Evolutionary conservation across 1,140 invertebrate genomes (phyloP), one percentile per base, ranked within the genome.

Genomic region (Hesperophylax magnus): DNA sequence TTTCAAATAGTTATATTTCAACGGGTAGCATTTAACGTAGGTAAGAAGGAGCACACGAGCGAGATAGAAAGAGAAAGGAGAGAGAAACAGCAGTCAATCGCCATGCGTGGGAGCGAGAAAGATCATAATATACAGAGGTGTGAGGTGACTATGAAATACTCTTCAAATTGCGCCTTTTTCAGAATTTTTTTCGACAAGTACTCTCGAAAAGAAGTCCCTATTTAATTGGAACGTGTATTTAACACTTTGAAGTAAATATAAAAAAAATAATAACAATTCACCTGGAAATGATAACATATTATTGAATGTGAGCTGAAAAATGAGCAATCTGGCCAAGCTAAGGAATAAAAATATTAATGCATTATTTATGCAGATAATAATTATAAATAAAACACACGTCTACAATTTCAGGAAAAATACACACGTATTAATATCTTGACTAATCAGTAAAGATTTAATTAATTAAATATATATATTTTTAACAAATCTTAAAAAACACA

Each of bases 61-160:
- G 79, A 84, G 79, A 85, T 63, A 85, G 77, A 85, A 77, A 71
- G 61, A 85, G 79, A 76, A 78, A 78, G 81, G 74, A 78, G 74
- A 84, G 79, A 84, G 56, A 83, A 76, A 81, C 71, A 83, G 82
- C 80, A 80, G 82, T 80, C 77, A 80, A 82, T 85, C 82, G 80
- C 82, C 82, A 84, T 84, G 82, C 82, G 82, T 84, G 82, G 65
- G 77, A 83, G 82, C 82, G 82, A 80, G 75, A 81, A 65, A 81
- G 54, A 81, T 56, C 39, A 47, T 47, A 47, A 77, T 71, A 83
- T 81, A 80, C 74, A 81, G 54, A 53, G 67, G 67, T 75, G 71
- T 75, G 47, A 77, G 60, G 71, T 52, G 60, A 77, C 60, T 71
- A 82, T 47, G 39, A 20, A 31, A 77, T 60, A 60, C 69, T 74